Evolutionary conservation across 2,797 vertebrate species (phyloP), one percentile per base, ranked within the genome.

Genomic region (Lagodon rhomboides): DNA sequence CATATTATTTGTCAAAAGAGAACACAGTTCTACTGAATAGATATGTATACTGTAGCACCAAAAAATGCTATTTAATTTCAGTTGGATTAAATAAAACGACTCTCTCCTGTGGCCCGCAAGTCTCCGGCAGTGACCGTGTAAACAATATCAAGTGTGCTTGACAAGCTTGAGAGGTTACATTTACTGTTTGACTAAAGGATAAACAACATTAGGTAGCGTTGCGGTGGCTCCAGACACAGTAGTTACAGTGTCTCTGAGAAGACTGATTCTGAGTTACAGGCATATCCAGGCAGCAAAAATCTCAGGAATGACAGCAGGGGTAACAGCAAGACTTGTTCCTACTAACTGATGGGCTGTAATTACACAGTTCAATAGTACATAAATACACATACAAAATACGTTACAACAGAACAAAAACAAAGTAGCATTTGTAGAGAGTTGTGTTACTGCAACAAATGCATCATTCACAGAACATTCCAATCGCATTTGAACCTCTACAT

Each of bases 171-270:
- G 30, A 61, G 44, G 15, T 60, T 66, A n/a, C 0, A 38, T 66
- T 83, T 61, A 62, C 23, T 23, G 30, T 72, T 30, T 64, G 30
- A 60, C 51, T 16, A 56, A 58, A 73, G 58, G 38, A 67, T 44
- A 67, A 12, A 20, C 4, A 1, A 59, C 55, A 75, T 58, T 18
- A 60, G 16, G 4, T 22, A 30, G 54, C 4, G 10, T 4, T 46
- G 43, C 20, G 1, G 23, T 44, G 20, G 38, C 58, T 73, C 27
- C 66, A 78, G 53, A 80, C 67, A 76, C 10, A 75, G 6, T 43
- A 62, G 4, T 67, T 38, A 74, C 62, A 65, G 47, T 60, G 49
- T 79, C 41, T 82, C 27, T 61, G 54, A 50, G 43, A 55, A 30
- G 22, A 12, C 25, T 47, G 67, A 68, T 43, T 43, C 43, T 15